A percentile compares a stretch with the other conserved stretches of the same genome.
Evolutionary conservation across 2,888 invertebrate species (phyloP).

Genomic region (Hybos culiciformis): DNA sequence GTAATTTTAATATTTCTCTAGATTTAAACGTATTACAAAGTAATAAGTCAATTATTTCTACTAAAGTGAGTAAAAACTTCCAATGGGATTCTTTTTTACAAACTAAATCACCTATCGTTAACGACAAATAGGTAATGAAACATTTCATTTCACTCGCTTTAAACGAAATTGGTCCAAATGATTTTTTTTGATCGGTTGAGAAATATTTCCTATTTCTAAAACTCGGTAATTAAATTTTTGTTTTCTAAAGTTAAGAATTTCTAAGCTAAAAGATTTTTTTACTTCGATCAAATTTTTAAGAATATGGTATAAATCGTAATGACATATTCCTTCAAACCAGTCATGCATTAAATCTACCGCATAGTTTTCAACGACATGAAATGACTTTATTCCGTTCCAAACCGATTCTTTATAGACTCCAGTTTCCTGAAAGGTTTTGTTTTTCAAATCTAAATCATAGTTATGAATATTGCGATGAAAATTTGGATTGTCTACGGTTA

Average conservation of each 20-base stretch:
- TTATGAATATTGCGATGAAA: background rate
- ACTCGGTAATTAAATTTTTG: background rate
- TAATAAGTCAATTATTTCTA: slow-evolving; percentile 6
- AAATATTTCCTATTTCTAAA: too few species aligned
- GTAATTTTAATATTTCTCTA: too few species aligned
- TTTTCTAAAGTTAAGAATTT: background rate
- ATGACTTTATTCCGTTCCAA: background rate
- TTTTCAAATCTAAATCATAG: background rate
- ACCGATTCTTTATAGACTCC: background rate
- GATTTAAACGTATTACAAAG: too few species aligned
- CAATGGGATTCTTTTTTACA: background rate
- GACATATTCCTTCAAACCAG: slow-evolving; percentile 1
- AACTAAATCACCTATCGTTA: slow-evolving; percentile 2
- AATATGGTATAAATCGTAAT: background rate
- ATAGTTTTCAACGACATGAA: slow-evolving; percentile 2
- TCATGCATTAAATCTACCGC: slow-evolving; percentile 3
- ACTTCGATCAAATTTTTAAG: too few species aligned
- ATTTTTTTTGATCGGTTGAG: background rate
- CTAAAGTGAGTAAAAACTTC: background rate
- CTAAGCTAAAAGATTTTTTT: too few species aligned
- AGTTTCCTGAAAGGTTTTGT: background rate
- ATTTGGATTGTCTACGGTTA: background rate
- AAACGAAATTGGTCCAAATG: background rate
- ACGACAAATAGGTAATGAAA: background rate
- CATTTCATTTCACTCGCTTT: slow-evolving; percentile 1